Evolutionary conservation across 2,113 vertebrate species (phyloP).

Genomic region (Pontoporia blainvillei): DNA sequence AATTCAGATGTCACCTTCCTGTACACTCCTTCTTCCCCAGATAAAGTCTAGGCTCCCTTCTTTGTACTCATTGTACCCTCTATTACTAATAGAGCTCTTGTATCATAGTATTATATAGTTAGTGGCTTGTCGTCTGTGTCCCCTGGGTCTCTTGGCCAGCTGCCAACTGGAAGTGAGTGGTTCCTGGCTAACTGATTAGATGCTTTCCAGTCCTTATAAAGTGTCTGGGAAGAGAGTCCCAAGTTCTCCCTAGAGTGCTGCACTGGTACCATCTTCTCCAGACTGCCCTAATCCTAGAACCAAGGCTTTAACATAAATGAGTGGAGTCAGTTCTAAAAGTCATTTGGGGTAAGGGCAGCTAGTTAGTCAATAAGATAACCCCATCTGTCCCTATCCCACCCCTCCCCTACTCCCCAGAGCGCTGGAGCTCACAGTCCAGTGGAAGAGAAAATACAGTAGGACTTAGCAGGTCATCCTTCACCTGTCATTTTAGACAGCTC

Average conservation of each 20-base stretch:
- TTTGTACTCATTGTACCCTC: background rate
- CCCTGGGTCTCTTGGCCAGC: background rate
- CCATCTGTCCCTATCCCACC: fast-evolving
- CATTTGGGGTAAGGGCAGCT: background rate
- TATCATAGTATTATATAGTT: background rate
- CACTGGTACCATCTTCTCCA: background rate
- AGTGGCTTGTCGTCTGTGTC: background rate
- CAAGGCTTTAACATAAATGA: background rate
- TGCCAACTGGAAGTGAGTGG: background rate
- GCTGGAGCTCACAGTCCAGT: background rate
- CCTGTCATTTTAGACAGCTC: constrained; percentile 78
- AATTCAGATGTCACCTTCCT: background rate
- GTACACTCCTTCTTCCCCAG: background rate
- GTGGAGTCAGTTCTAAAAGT: background rate
- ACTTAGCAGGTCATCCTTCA: background rate
- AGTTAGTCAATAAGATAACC: background rate
- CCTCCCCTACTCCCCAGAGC: background rate
- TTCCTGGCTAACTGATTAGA: background rate
- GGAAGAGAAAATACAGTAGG: background rate
- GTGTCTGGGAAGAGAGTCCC: background rate
- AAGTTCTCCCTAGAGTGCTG: background rate
- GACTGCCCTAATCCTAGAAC: background rate
- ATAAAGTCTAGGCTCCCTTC: background rate
- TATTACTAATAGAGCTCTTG: background rate
- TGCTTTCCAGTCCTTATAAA: background rate